Evolutionary conservation across 2,113 vertebrate species (phyloP), one percentile per base, ranked within the genome.

Genomic region (Uropsilus gracilis): DNA sequence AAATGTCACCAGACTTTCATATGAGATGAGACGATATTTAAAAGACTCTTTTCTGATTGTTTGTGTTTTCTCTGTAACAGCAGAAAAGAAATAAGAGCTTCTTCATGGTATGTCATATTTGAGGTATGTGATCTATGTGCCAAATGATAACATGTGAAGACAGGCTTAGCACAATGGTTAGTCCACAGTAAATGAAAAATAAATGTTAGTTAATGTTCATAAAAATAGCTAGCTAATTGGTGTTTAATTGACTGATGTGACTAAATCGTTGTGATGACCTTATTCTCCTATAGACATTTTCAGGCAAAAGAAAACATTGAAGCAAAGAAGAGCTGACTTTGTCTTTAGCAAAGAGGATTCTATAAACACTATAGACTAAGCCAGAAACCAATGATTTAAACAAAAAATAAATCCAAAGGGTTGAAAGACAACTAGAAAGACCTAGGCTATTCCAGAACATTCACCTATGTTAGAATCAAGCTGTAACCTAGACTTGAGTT

Each of bases 21-120:
- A 94, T 81, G 10, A 82, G 20, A 68, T 61, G 61, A 90, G 76
- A 86, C 86, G 39, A 30, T 72, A 71, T 61, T 94, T 73, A 26
- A 84, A 95, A 86, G 17, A 55, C 50, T 46, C 0, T 8, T 90
- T 63, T 80, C 1, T 78, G 24, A 66, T 34, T 6, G 3, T 69
- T 32, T 69, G 9, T 17, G 10, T 73, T 78, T 69, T 71, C 68
- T 17, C 59, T 44, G 28, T 20, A 50, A 8, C 6, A 66, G 7
- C 16, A 69, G 2, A 73, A 42, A 89, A 64, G 10, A 92, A 92
- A 95, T 34, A 11, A 86, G 2, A 66, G 22, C 6, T 55, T 20
- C 6, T 55, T 20, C 42, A 28, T 8, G 18, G 46, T 71, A 85
- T 18, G 26, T 72, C 61, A 82, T 6, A n/a, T 46, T 53, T 42